These are phyloP conservation scores for Chelidonichthys spinosus DNA, from an alignment of 2,797 vertebrate species.

Conservation along the genomic window DNA sequence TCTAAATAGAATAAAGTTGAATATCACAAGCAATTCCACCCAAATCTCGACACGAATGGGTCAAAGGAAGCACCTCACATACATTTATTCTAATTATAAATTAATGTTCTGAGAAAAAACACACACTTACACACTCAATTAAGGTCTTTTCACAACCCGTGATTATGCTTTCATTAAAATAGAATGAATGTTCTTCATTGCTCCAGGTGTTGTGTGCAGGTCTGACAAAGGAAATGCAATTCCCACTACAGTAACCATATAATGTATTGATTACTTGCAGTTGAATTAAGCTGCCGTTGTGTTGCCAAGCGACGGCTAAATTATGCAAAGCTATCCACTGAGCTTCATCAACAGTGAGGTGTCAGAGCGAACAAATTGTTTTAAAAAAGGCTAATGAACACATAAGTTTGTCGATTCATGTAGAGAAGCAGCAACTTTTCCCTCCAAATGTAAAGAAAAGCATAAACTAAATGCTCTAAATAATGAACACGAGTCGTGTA, in stretches of 20 bases:
- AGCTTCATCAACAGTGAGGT: conserved; percentile 41
- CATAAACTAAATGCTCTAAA: background rate
- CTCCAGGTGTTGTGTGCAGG: conserved; percentile 21
- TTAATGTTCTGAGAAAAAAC: background rate
- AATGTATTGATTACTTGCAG: conserved; percentile 78
- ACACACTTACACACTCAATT: background rate
- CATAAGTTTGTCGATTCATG: background rate
- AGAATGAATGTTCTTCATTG: conserved; percentile 9
- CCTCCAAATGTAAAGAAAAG: background rate
- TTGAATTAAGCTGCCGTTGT: conserved; percentile 71
- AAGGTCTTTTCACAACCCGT: background rate
- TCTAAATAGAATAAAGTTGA: background rate
- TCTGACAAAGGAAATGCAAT: conserved; percentile 46
- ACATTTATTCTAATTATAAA: background rate
- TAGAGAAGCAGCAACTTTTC: background rate
- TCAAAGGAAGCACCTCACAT: background rate
- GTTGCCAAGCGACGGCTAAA: conserved; percentile 80
- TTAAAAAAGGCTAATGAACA: background rate
- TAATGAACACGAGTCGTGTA: background rate
- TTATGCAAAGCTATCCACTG: conserved; percentile 76
- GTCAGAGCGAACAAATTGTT: conserved; percentile 14
- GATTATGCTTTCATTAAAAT: background rate
- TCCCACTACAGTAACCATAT: conserved; percentile 59
- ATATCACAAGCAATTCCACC: background rate
- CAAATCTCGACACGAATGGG: background rate